Base-by-base conservation (phyloP, 1,140 invertebrate species). In the Pogonus chalceus region DNA sequence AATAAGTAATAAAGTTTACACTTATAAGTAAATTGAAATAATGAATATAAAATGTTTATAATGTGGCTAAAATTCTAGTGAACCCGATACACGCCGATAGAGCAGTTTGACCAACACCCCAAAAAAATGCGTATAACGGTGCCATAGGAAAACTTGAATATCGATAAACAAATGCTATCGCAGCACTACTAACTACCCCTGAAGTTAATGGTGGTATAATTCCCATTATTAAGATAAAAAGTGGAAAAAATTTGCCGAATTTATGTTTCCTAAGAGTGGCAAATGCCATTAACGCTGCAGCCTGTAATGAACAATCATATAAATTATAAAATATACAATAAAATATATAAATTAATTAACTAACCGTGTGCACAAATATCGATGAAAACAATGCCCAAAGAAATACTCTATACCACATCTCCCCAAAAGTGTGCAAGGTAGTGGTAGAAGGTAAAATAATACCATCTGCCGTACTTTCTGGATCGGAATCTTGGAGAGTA, bases 361-460 rank as follows among this genome's bases (percentile, higher is more conserved):
- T 61, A 60, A 70, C 67, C 18, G 85, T 82, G 71, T 96, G 92
- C 47, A 96, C 88, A 67, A 96, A 83, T 63, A 95, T 79, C 20
- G 92, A 96, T 14, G 92, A 94, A 68, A 93, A 91, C 61, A 96
- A 75, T 16, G 90, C 89, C 91, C 91, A 96, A 52, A 96, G 73
- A 76, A 93, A 93, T 62, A 96, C 84, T 63, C 92, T 87, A 71
- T 95, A 96, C 92, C 92, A 96, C 86, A 96, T 96, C 72, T 94
- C 92, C 76, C 80, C 70, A 75, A 86, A 83, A 35, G 79, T 81
- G 66, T 81, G 77, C 47, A 83, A 72, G 23, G 74, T 72, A 61
- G 79, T 12, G 3, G 18, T 16, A 3, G 37, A 43, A 4, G 37
- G 18, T 18, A 43, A 18, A 9, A 7, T 16, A 43, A 43, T 43